Evolutionary conservation across 2,888 invertebrate genomes (phyloP).

Genomic region (Aricia artaxerxes): DNA sequence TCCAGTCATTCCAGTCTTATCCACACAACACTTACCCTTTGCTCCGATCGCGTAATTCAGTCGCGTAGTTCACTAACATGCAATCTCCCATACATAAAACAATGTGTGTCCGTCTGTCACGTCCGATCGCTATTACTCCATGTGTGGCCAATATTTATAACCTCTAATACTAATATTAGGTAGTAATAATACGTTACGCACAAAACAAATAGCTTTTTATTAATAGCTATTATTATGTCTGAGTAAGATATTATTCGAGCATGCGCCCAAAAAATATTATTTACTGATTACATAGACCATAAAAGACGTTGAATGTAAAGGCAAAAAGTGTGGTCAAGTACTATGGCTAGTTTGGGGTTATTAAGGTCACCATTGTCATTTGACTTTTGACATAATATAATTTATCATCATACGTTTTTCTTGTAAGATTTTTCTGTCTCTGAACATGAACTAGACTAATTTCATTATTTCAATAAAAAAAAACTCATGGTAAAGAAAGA

Average conservation of each 20-base stretch:
- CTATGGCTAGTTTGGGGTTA: not conserved
- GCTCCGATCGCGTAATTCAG: constrained; percentile 67
- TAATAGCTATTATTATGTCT: constrained; percentile 6
- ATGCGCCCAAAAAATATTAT: not conserved
- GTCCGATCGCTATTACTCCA: constrained; percentile 44
- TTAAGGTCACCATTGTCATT: not conserved
- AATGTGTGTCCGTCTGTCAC: constrained; percentile 45
- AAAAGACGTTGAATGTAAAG: not conserved
- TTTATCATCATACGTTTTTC: not conserved
- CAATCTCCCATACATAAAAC: constrained; percentile 49
- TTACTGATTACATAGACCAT: not conserved
- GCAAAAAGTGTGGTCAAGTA: not conserved
- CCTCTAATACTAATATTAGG: constrained; percentile 4
- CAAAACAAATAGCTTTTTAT: constrained; percentile 16
- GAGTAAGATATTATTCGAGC: not conserved
- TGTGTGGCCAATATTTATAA: constrained; percentile 37
- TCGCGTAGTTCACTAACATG: constrained; percentile 56
- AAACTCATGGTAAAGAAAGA: too few species aligned
- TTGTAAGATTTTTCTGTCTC: too few species aligned
- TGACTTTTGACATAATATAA: too few species aligned
- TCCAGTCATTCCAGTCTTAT: constrained; percentile 35
- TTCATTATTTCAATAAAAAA: too few species aligned
- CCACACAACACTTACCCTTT: constrained; percentile 46
- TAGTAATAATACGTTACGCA: constrained; percentile 12
- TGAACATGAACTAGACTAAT: too few species aligned